These are phyloP conservation scores for Muricea muricata DNA, from an alignment of 92 coral and sea anemone genomes.

Conservation along the genomic window DNA sequence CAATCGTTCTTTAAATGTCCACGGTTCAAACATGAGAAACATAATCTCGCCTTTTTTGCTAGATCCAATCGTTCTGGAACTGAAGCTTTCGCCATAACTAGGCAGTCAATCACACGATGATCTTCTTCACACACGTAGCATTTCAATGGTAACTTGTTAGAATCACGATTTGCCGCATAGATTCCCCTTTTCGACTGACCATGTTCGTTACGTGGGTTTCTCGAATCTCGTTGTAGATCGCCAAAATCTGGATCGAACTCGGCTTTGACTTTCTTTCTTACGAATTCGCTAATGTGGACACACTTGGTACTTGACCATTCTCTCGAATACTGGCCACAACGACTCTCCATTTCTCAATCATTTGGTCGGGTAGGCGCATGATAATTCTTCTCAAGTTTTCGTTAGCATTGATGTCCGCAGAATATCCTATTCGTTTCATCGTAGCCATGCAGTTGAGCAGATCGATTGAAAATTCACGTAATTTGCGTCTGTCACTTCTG, in stretches of 20 bases:
- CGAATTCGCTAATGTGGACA: slow-evolving; percentile 17
- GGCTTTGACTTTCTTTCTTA: slow-evolving; percentile 37
- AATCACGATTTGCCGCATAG: neutral
- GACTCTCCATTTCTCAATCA: too few relatives aligned
- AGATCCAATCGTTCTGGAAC: too few relatives aligned
- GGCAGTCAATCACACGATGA: neutral
- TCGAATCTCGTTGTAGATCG: slow-evolving; percentile 27
- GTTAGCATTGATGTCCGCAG: too few relatives aligned
- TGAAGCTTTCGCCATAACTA: too few relatives aligned
- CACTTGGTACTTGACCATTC: slow-evolving; percentile 23
- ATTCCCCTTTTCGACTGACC: slow-evolving; percentile 5
- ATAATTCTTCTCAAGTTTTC: too few relatives aligned
- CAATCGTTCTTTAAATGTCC: neutral
- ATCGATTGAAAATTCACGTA: slow-evolving; percentile 53
- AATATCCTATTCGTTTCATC: slow-evolving; percentile 19
- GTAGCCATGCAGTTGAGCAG: slow-evolving; percentile 55
- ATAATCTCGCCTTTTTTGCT: too few relatives aligned
- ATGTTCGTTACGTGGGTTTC: too few relatives aligned
- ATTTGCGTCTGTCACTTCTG: slow-evolving; percentile 15
- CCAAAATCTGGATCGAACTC: slow-evolving; percentile 65
- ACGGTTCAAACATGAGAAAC: too few relatives aligned
- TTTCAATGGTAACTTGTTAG: neutral
- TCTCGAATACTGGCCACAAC: slow-evolving; percentile 19
- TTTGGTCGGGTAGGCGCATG: too few relatives aligned
- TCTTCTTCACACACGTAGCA: neutral